Evolutionary conservation across 2,797 vertebrate genomes (phyloP).

Genomic region (Manis pentadactyla): DNA sequence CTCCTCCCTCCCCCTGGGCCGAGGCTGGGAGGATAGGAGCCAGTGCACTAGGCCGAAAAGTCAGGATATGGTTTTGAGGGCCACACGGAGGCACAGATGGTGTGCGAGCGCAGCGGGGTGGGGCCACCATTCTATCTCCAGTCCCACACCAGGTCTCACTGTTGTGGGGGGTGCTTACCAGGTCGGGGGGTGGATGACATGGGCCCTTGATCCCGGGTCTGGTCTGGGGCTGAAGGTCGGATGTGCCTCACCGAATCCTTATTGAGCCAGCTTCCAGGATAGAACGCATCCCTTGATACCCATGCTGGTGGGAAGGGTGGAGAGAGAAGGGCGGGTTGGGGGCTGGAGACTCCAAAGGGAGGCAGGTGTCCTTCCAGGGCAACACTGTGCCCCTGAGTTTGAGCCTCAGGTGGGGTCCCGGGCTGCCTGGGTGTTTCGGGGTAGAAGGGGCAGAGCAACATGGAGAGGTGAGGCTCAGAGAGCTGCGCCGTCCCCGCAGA

Average conservation of each 20-base stretch:
- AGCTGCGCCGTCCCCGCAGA: too few relatives aligned
- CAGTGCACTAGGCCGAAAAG: neutral
- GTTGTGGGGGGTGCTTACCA: neutral
- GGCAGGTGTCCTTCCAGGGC: neutral
- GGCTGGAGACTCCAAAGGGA: neutral
- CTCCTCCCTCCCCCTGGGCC: neutral
- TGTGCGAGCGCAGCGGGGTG: neutral
- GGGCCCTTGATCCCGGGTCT: neutral
- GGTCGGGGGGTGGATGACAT: neutral
- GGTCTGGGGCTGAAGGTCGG: neutral
- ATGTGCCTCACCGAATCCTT: fast-evolving
- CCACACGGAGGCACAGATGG: neutral
- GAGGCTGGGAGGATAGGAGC: neutral
- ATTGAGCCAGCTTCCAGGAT: neutral
- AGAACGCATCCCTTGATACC: too few relatives aligned
- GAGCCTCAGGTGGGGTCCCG: neutral
- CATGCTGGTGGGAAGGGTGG: too few relatives aligned
- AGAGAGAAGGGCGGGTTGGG: too few relatives aligned
- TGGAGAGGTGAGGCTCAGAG: neutral
- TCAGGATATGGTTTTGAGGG: neutral
- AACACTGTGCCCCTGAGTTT: neutral
- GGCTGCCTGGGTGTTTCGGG: neutral
- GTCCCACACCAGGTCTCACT: neutral
- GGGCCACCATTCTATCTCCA: neutral
- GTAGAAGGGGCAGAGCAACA: neutral